A percentile compares a stretch with the other conserved stretches of the same genome.
phyloP scores from a whole-genome alignment of 2,888 invertebrate species.

The Pterostichus madidus region DNA sequence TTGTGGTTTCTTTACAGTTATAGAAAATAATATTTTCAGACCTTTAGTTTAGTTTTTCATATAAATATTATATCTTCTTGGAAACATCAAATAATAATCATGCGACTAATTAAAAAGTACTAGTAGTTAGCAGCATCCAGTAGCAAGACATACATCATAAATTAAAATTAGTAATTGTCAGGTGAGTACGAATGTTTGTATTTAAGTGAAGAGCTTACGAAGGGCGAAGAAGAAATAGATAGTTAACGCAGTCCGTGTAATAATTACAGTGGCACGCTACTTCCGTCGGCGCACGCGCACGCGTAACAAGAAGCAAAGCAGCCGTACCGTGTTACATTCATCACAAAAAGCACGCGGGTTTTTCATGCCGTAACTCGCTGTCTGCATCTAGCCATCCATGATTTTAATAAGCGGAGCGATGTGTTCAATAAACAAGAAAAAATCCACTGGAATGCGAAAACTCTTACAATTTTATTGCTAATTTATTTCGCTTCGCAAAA shows the following conservation, averaged over 20 bases:
- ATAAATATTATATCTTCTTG: no score
- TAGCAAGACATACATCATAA: constrained; percentile 24
- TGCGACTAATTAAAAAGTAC: no score
- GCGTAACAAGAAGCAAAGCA: constrained; percentile 35
- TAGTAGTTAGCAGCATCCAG: not conserved
- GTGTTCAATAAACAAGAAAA: constrained; percentile 62
- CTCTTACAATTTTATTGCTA: constrained; percentile 62
- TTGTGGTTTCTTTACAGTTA: no score
- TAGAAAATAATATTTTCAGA: no score
- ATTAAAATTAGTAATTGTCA: constrained; percentile 41
- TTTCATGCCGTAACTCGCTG: constrained; percentile 16
- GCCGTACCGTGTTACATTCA: constrained; percentile 41
- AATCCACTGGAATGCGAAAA: constrained; percentile 58
- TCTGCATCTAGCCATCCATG: constrained; percentile 16
- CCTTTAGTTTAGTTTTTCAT: no score
- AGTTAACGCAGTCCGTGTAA: constrained; percentile 8
- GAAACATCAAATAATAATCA: no score
- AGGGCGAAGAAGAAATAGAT: not conserved
- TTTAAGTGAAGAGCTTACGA: not conserved
- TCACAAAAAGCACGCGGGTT: constrained; percentile 47
- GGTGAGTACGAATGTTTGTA: not conserved
- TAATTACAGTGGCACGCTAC: constrained; percentile 24
- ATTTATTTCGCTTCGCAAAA: constrained; percentile 61
- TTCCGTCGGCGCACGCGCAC: constrained; percentile 39
- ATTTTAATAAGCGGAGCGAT: constrained; percentile 62